These are phyloP conservation scores for Ia io DNA, from an alignment of 2,113 vertebrate genomes.

Conservation along the genomic window DNA sequence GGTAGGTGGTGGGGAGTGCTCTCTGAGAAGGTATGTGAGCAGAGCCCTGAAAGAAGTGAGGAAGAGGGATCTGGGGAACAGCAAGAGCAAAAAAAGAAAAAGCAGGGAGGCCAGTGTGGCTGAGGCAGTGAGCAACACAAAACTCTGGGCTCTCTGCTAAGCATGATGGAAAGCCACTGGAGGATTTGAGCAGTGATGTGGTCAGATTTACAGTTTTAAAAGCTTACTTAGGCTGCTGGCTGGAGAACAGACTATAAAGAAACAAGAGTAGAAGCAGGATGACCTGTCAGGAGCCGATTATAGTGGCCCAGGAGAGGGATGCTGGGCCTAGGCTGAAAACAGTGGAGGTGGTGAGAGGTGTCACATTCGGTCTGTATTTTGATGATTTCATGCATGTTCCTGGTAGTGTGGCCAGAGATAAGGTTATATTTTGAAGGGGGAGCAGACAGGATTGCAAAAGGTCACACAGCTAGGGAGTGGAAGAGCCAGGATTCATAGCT, in stretches of 20 bases:
- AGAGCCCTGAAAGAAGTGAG: background rate
- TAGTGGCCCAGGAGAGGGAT: background rate
- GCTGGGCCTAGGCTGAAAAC: background rate
- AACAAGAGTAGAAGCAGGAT: background rate
- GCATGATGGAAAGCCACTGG: background rate
- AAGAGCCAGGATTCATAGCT: background rate
- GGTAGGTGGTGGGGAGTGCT: background rate
- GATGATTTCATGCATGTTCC: background rate
- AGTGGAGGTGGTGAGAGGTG: background rate
- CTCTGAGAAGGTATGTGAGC: background rate
- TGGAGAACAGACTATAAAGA: background rate
- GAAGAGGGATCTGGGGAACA: background rate
- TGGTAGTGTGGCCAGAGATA: background rate
- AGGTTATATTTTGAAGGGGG: background rate
- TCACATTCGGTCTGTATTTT: background rate
- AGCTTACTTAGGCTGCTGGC: background rate
- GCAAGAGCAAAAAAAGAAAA: background rate
- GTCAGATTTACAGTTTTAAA: background rate
- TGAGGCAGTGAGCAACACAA: background rate
- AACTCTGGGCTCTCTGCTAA: background rate
- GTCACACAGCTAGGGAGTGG: background rate
- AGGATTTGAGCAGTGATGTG: background rate
- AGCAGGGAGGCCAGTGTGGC: background rate
- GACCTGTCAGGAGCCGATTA: background rate
- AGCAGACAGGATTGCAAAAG: background rate